Conservation (phyloP, 1,140 invertebrate genomes). For the Branchinecta lindahli region DNA sequence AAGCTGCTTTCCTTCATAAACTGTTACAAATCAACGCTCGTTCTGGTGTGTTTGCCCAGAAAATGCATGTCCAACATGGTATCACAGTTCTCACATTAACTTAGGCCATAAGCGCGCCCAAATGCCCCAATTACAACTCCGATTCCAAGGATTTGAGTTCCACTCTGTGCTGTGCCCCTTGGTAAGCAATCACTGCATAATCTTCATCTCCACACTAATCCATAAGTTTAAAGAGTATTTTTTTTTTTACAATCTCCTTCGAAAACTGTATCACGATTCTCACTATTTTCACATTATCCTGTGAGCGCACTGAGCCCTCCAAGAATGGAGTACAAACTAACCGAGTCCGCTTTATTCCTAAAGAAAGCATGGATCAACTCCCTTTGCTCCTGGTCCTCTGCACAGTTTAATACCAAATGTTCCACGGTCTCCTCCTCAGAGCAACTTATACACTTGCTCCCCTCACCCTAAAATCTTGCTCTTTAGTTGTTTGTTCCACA, state of each 20-base stretch:
- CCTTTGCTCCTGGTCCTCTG: neutral
- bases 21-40: too few species aligned
- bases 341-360: neutral
- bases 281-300: neutral
- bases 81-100: too few species aligned
- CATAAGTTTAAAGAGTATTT: too few species aligned
- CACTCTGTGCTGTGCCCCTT: too few species aligned
- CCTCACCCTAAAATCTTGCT: constrained; percentile 1
- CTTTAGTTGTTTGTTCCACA: neutral
- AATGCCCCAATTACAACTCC: too few species aligned
- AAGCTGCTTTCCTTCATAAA: too few species aligned
- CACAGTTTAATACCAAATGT: constrained; percentile 1
- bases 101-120: too few species aligned
- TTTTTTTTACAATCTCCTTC: neutral
- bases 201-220: too few species aligned
- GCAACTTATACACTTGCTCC: neutral
- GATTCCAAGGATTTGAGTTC: too few species aligned
- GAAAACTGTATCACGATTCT: constrained; percentile 6
- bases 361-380: neutral
- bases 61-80: too few species aligned
- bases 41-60: too few species aligned
- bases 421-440: neutral
- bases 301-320: neutral
- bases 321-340: constrained; percentile 1
- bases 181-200: too few species aligned